These are phyloP conservation scores for Sisyra terminalis DNA, from an alignment of 2,888 invertebrate genomes.

Conservation along the genomic window DNA sequence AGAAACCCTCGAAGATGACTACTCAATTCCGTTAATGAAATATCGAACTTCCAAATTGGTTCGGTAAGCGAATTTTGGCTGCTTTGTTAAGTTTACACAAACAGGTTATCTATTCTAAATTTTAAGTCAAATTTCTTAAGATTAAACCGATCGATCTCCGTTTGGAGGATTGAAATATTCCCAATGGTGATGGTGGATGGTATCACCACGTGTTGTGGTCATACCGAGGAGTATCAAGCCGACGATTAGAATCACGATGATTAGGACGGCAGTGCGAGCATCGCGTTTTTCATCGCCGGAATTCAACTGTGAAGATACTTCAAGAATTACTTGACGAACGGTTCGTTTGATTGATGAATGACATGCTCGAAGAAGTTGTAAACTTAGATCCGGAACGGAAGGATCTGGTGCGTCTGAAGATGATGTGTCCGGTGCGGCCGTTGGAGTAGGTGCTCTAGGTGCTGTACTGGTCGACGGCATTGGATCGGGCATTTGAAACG, in stretches of 20 bases:
- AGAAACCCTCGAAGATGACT: too few species aligned
- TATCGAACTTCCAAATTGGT: too few species aligned
- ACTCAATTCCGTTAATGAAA: too few species aligned
- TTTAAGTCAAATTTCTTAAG: background rate
- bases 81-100: too few species aligned
- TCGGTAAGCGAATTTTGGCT: too few species aligned
- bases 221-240: conserved; percentile 61
- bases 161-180: conserved; percentile 76
- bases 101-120: too few species aligned
- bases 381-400: conserved; percentile 49
- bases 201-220: conserved; percentile 39
- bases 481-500: conserved; percentile 1
- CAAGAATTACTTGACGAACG: conserved; percentile 49
- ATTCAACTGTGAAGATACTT: conserved; percentile 40
- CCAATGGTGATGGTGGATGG: conserved; percentile 72
- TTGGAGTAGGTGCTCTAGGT: background rate
- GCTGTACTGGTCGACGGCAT: background rate
- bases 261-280: conserved; percentile 58
- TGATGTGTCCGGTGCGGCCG: background rate
- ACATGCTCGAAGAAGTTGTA: conserved; percentile 53
- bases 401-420: conserved; percentile 33
- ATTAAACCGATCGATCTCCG: conserved; percentile 14
- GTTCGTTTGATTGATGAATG: conserved; percentile 44
- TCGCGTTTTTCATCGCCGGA: conserved; percentile 52
- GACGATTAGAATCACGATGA: conserved; percentile 61